These are phyloP conservation scores for Neogobius melanostomus DNA, from an alignment of 2,113 vertebrate species.

Conservation along the genomic window DNA sequence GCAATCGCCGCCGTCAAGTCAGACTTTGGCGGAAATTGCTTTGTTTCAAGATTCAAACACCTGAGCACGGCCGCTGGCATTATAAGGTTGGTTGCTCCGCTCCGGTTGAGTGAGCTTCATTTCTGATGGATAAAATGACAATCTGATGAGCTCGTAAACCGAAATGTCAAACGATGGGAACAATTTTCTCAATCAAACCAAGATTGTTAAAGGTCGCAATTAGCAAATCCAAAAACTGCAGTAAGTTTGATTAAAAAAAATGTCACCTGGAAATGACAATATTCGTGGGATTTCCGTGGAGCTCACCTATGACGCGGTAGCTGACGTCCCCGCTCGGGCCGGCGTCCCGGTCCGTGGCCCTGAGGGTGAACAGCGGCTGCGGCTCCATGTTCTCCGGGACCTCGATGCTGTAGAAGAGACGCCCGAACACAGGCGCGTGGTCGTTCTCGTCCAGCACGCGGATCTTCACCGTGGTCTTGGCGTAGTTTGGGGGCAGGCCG, in stretches of 20 bases:
- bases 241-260: too few species aligned
- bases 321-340: constrained; percentile 81
- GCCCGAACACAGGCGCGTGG: constrained; percentile 84
- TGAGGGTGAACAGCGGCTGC: constrained; percentile 79
- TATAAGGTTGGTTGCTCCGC: neutral
- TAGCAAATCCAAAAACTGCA: too few species aligned
- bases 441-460: constrained; percentile 89
- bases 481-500: constrained; percentile 86
- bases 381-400: constrained; percentile 89
- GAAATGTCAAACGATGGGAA: neutral
- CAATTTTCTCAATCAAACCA: too few species aligned
- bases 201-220: too few species aligned
- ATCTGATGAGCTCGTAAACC: neutral
- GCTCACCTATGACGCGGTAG: constrained; percentile 76
- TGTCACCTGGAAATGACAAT: too few species aligned
- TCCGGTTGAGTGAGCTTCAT: neutral
- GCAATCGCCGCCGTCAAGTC: too few species aligned
- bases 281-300: too few species aligned
- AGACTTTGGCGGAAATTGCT: too few species aligned
- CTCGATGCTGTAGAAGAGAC: constrained; percentile 81
- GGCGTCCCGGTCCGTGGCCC: constrained; percentile 85
- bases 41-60: neutral
- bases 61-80: neutral
- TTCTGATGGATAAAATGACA: neutral
- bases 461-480: constrained; percentile 82